Conservation (phyloP, 2,113 vertebrate genomes). For the Amia ocellicauda region DNA sequence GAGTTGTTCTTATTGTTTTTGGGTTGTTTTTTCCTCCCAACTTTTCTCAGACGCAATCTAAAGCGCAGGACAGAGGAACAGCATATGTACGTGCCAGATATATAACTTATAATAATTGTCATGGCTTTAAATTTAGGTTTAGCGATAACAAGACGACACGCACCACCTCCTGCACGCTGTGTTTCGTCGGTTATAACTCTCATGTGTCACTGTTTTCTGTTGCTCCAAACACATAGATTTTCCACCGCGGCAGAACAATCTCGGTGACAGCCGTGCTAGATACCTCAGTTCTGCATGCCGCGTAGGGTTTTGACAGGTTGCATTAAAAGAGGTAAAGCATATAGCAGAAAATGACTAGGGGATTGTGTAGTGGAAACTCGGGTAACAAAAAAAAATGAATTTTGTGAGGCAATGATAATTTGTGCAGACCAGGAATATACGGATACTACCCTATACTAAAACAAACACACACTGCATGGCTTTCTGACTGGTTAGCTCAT, state of each 20-base stretch:
- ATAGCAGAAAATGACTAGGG: neutral
- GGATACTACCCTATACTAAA: neutral
- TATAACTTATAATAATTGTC: conserved; percentile 10
- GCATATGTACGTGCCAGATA: neutral
- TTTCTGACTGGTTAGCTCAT: neutral
- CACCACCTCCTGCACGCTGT: neutral
- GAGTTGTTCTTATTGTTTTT: neutral
- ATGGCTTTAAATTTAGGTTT: conserved; percentile 1
- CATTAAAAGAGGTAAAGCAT: neutral
- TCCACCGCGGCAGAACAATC: neutral
- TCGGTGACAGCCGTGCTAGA: neutral
- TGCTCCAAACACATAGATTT: neutral
- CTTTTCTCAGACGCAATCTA: neutral
- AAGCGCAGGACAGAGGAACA: neutral
- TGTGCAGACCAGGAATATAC: no score
- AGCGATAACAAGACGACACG: neutral
- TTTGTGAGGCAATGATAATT: neutral
- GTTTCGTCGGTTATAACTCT: neutral
- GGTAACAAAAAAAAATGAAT: neutral
- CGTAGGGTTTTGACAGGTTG: neutral
- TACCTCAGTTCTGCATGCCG: neutral
- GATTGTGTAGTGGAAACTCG: neutral
- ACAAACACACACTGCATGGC: neutral
- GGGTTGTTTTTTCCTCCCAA: neutral
- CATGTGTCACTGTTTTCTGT: neutral